phyloP scores from a whole-genome alignment of 2,888 invertebrate genomes.

The Scaptomyza polygonia region DNA sequence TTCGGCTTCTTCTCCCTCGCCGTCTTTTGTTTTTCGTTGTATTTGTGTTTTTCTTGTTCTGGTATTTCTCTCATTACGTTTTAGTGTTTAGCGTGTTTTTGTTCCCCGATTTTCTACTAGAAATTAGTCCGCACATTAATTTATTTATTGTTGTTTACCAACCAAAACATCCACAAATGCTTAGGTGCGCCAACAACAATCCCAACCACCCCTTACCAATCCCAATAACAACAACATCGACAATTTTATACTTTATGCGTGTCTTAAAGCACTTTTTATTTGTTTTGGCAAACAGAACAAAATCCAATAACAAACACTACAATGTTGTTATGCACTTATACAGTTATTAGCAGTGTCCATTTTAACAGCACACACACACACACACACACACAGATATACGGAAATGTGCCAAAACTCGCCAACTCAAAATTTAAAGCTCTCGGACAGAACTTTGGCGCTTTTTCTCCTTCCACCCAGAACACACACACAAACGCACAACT shows the following conservation, averaged over 20 bases:
- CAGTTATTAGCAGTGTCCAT: constrained; percentile 12
- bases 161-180: neutral
- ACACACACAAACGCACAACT: constrained; percentile 1
- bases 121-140: constrained; percentile 25
- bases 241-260: constrained; percentile 34
- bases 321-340: constrained; percentile 28
- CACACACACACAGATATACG: constrained; percentile 5
- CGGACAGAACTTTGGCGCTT: constrained; percentile 7
- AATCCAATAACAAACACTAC: constrained; percentile 2
- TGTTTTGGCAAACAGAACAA: constrained; percentile 1
- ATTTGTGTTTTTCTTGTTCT: neutral
- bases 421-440: constrained; percentile 32
- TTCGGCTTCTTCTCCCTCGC: neutral
- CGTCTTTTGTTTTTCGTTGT: neutral
- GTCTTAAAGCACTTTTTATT: neutral
- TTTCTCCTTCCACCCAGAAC: constrained; percentile 4
- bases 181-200: neutral
- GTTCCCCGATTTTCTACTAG: constrained; percentile 20
- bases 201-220: neutral
- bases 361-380: constrained; percentile 11
- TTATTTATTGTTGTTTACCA: constrained; percentile 14
- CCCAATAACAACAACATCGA: constrained; percentile 4
- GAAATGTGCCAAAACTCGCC: constrained; percentile 22
- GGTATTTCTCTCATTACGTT: constrained; percentile 9
- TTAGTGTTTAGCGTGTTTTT: constrained; percentile 31